Base-by-base conservation (phyloP, 1,140 invertebrate species). In the Pseudoatta argentina region DNA sequence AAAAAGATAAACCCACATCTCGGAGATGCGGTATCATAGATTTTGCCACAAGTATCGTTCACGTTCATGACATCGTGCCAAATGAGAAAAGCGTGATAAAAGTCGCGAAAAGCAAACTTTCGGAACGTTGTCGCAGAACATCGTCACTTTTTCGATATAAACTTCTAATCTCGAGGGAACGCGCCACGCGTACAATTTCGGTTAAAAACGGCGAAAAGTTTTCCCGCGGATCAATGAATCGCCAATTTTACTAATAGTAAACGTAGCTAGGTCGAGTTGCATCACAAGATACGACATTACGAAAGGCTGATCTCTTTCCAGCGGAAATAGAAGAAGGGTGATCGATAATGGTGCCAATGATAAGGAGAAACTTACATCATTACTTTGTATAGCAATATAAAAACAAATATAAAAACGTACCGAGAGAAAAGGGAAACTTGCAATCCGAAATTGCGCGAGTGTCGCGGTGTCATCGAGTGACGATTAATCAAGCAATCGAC, bases 261-360 rank as follows among this genome's bases (percentile, higher is more conserved):
- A 53, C 27, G 48, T 69, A 79, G 77, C 21, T 71, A 57, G 67
- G 21, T 59, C 34, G 39, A n/a, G 55, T 16, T 63, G 39, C 18
- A 51, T 59, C 34, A 69, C 34, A 57, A 24, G 53, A 63, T 75
- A 73, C 14, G 55, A 71, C 48, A 44, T 24, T 66, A 78, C 48
- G 34, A 83, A 71, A 83, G 79, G 79, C 79, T 75, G 79, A 83
- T 61, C 18, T 61, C 21, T 73, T 73, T 73, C 39, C 72, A 30
- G 14, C 24, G 57, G 12, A 75, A 48, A 75, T 61, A 34, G 21
- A 16, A 61, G 21, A 61, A 48, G 6, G 8, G 3, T n/a, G 55
- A 63, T 83, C 14, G 39, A 75, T 51, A 51, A 73, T 16, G 57
- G 79, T 83, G 69, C 69, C 79, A 83, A 75, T 34, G 18, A 72